A percentile compares a stretch with the other conserved stretches of the same genome.
Conservation (phyloP, 2,113 vertebrate genomes). For the Delphinus delphis region DNA sequence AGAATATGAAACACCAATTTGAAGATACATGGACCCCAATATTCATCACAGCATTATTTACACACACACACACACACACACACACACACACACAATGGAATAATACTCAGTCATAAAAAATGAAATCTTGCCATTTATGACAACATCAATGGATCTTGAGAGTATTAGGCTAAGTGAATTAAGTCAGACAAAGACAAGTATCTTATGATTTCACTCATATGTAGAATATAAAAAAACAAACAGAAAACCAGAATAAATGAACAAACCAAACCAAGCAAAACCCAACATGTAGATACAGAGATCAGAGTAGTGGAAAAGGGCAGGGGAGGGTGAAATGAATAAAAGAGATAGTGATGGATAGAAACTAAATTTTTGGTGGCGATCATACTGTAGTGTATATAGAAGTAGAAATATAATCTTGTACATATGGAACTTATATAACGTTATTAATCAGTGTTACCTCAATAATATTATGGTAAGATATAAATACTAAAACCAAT, state of each 20-base stretch:
- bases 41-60: too few relatives aligned
- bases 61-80: too few relatives aligned
- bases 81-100: too few relatives aligned
- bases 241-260: background rate
- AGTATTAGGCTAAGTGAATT: background rate
- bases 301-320: background rate
- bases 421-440: background rate
- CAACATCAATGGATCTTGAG: too few relatives aligned
- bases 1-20: too few relatives aligned
- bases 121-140: too few relatives aligned
- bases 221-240: background rate
- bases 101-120: too few relatives aligned
- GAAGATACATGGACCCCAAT: too few relatives aligned
- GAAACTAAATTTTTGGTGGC: background rate
- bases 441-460: background rate
- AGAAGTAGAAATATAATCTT: background rate
- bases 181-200: background rate
- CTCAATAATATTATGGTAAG: background rate
- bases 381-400: background rate
- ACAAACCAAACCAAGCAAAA: background rate
- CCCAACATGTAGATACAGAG: background rate
- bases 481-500: background rate
- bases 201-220: background rate
- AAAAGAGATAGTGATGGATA: background rate
- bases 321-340: background rate